phyloP scores from a whole-genome alignment of 1,140 invertebrate genomes.

The Camponotus floridanus region DNA sequence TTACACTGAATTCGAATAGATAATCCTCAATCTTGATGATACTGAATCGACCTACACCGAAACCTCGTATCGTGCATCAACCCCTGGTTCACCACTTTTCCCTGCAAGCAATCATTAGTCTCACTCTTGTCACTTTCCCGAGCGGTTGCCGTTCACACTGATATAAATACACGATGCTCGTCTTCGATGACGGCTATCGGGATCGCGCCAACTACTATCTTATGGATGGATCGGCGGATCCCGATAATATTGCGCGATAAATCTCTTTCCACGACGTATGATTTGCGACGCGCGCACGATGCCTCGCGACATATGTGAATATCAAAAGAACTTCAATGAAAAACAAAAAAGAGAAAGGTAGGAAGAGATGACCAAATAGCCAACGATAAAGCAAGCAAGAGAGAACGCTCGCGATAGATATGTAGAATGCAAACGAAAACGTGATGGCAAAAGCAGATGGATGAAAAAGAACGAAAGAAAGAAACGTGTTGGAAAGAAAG shows the following conservation, averaged over 20 bases:
- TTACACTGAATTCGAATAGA: slow-evolving; percentile 2
- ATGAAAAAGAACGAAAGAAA: slow-evolving; percentile 30
- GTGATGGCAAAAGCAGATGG: background rate
- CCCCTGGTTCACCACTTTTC: slow-evolving; percentile 45
- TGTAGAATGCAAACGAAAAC: background rate
- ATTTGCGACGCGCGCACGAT: slow-evolving; percentile 67
- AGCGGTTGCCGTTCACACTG: slow-evolving; percentile 19
- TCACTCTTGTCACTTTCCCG: slow-evolving; percentile 58
- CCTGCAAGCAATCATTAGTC: slow-evolving; percentile 58
- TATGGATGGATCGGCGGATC: background rate
- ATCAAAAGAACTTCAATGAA: slow-evolving; percentile 18
- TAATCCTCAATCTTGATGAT: slow-evolving; percentile 1
- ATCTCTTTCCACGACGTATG: slow-evolving; percentile 31
- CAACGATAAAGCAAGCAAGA: slow-evolving; percentile 7
- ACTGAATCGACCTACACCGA: slow-evolving; percentile 11
- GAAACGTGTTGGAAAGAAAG: background rate
- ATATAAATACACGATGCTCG: slow-evolving; percentile 18
- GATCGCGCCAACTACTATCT: slow-evolving; percentile 27
- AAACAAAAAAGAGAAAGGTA: background rate
- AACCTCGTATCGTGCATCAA: slow-evolving; percentile 38
- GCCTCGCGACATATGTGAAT: slow-evolving; percentile 56
- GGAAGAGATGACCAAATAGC: slow-evolving; percentile 3
- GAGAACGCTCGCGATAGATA: slow-evolving; percentile 29
- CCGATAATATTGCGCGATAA: slow-evolving; percentile 53
- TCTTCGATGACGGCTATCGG: slow-evolving; percentile 39